Evolutionary conservation across 64 coral and sea anemone species (phyloP), one percentile per base, ranked within the genome.

Genomic region (Montipora efflorescens): DNA sequence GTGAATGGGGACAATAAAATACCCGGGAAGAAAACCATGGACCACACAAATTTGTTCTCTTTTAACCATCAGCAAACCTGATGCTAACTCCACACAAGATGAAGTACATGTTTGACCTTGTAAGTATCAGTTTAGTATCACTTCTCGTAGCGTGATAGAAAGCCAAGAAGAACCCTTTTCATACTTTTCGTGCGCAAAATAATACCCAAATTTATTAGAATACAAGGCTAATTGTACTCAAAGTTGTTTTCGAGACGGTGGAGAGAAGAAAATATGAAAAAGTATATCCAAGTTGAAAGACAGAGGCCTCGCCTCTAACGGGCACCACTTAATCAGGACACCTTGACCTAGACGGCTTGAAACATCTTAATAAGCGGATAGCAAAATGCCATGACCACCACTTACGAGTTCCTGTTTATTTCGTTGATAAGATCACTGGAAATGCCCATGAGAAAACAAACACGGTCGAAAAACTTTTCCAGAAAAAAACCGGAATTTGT

Each of bases 261-360:
- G 8, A 12, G 53, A 11, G 61, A 11, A 82, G 12, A 64, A 50
- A 82, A 82, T 45, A 13, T 9, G 43, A 82, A 82, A 62, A 51
- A 62, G 55, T 82, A n/a, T 62, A 61, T 14, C 79, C 55, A 45
- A 61, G 57, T 7, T 82, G 79, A 82, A 82, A 82, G 79, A 82
- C 62, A 12, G 4, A 15, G 53, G 22, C 9, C 23, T 82, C 79
- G 22, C 5, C 50, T 80, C 50, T n/a, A 23, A 59, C 21, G 7
- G n/a, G 62, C 62, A 15, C 79, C 23, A 20, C 19, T 62, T 82
- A 43, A 82, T 44, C 23, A 43, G 6, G 16, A 45, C 16, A 79
- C 51, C 58, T 25, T 61, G 79, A 45, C 53, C n/a, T 16, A 64
- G 22, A 82, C 53, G 57, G 23, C 78, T 80, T 8, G 78, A 55